A percentile compares a stretch with the other conserved stretches of the same genome.
phyloP scores from a whole-genome alignment of 2,113 vertebrate species.

The Pygoscelis antarcticus region DNA sequence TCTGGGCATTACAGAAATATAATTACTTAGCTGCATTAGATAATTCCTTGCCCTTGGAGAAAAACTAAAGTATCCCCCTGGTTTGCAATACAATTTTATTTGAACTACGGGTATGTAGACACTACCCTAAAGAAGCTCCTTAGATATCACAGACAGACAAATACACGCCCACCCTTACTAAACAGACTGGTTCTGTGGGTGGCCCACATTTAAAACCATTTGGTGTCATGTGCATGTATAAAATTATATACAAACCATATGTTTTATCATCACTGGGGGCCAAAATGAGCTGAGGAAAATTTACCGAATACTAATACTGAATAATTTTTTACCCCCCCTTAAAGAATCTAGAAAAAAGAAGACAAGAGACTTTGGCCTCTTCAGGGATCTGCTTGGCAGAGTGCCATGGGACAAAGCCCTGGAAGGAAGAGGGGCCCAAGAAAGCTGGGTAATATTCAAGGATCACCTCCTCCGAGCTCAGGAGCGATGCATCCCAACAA shows the following conservation, averaged over 20 bases:
- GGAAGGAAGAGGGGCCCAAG: no score
- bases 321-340: neutral
- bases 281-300: neutral
- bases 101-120: neutral
- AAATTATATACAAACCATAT: neutral
- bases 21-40: neutral
- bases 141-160: neutral
- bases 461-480: no score
- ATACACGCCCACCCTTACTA: neutral
- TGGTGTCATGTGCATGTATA: neutral
- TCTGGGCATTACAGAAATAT: neutral
- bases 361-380: neutral
- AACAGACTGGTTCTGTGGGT: slow-evolving; percentile 18
- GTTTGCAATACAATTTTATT: neutral
- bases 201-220: neutral
- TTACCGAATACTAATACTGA: neutral
- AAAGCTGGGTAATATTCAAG: no score
- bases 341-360: neutral
- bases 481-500: no score
- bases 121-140: neutral
- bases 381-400: no score
- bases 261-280: neutral
- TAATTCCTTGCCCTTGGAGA: neutral
- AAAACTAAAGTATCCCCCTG: neutral
- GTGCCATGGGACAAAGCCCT: no score